Percentiles rank a stretch among this genome's conserved stretches.
These are phyloP conservation scores for Styela plicata DNA, from an alignment of 23 tunicate species.

Conservation along the genomic window DNA sequence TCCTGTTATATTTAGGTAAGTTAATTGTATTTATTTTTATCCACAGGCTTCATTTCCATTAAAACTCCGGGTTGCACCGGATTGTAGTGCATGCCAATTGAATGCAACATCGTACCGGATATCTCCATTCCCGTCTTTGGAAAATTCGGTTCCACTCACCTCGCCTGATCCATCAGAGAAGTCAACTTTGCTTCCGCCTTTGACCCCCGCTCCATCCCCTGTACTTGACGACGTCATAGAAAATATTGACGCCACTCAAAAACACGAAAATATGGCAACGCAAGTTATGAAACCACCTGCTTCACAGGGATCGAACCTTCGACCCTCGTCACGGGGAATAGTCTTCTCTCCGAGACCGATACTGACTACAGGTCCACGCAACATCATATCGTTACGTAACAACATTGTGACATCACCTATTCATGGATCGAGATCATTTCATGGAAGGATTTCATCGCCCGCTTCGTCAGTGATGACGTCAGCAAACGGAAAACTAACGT, in stretches of 20 bases:
- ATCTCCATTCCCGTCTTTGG: background rate
- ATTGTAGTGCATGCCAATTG: background rate
- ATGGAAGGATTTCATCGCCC: constrained; percentile 8
- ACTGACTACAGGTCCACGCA: constrained; percentile 26
- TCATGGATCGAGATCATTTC: constrained; percentile 13
- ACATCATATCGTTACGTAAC: constrained; percentile 6
- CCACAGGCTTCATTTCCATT: background rate
- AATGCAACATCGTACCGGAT: background rate
- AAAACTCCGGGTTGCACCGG: background rate
- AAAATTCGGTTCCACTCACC: background rate
- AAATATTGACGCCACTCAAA: background rate
- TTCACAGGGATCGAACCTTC: constrained; percentile 12
- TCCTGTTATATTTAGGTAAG: too few species aligned
- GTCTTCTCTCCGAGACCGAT: constrained; percentile 72
- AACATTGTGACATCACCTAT: constrained; percentile 29
- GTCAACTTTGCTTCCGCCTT: background rate
- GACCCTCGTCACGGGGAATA: constrained; percentile 75
- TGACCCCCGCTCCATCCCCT: background rate
- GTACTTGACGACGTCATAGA: background rate
- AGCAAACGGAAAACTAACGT: constrained; percentile 62
- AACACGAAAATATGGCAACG: background rate
- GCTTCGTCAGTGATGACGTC: constrained; percentile 41
- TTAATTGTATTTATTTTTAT: too few species aligned
- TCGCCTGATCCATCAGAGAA: background rate
- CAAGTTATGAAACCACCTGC: constrained; percentile 35